A percentile compares a stretch with the other conserved stretches of the same genome.
Conservation (phyloP, 92 coral and sea anemone species). For the Porites evermanni region DNA sequence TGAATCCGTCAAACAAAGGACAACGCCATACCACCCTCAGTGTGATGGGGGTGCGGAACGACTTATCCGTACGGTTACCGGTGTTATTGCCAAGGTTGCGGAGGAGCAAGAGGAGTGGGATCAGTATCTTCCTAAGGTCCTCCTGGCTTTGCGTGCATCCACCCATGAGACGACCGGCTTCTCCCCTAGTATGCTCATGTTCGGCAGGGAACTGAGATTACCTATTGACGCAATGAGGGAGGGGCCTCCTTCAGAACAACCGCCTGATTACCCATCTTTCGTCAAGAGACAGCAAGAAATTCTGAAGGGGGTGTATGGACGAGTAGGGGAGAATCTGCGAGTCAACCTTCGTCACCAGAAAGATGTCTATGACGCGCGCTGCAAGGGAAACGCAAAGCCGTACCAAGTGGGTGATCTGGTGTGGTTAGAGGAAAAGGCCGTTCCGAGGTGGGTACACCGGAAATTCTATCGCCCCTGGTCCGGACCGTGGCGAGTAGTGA, state of each 20-base stretch:
- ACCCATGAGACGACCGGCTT: constrained; percentile 44
- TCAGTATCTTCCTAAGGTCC: constrained; percentile 53
- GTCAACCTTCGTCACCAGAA: constrained; percentile 39
- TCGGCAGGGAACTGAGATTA: constrained; percentile 45
- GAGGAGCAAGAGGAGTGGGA: constrained; percentile 51
- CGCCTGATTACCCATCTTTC: constrained; percentile 32
- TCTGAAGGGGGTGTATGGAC: constrained; percentile 9
- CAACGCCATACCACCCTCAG: constrained; percentile 46
- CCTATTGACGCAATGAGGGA: constrained; percentile 51
- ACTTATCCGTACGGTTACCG: constrained; percentile 31
- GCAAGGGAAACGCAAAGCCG: constrained; percentile 17
- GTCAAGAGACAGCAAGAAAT: constrained; percentile 28
- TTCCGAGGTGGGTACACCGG: constrained; percentile 19
- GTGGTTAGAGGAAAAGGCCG: not conserved
- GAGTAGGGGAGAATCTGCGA: not conserved
- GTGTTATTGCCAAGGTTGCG: constrained; percentile 20
- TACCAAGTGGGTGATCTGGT: constrained; percentile 33
- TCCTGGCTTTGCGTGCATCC: constrained; percentile 38
- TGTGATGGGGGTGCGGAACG: constrained; percentile 30
- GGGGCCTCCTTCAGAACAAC: constrained; percentile 23
- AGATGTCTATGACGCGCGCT: constrained; percentile 31
- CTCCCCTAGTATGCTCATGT: constrained; percentile 48
- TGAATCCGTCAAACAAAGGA: constrained; percentile 23
- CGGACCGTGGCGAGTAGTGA: constrained; percentile 50
- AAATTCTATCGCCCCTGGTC: constrained; percentile 52